Conservation (phyloP, 2,888 invertebrate genomes). For the Petrolisthes cinctipes region DNA sequence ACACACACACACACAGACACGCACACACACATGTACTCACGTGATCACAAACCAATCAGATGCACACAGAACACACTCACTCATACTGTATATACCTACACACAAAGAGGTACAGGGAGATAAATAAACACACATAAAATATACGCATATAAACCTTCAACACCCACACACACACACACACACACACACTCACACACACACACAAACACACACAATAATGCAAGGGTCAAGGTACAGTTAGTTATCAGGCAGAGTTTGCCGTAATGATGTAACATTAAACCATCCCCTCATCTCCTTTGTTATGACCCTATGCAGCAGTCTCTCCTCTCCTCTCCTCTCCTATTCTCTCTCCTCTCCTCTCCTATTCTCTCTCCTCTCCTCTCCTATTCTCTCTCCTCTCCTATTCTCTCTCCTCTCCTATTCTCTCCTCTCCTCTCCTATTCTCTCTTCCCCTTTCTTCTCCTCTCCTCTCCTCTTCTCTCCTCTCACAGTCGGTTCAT, state of each 20-base stretch:
- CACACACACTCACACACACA: background rate
- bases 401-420: background rate
- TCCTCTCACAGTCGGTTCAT: no score
- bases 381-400: background rate
- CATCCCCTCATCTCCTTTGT: background rate
- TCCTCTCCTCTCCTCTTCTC: background rate
- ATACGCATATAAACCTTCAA: background rate
- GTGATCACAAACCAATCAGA: background rate
- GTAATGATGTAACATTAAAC: no score
- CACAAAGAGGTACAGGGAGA: background rate
- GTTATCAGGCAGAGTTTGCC: no score
- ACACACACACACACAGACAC: background rate
- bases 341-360: background rate
- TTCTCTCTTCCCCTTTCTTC: background rate
- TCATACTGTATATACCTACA: background rate
- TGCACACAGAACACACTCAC: background rate
- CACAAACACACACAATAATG: background rate
- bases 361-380: background rate
- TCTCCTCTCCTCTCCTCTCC: background rate
- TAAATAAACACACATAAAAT: background rate
- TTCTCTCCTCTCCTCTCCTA: background rate
- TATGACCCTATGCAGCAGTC: no score
- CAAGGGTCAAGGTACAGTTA: no score
- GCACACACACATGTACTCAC: background rate
- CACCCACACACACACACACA: background rate